phyloP scores from a whole-genome alignment of 2,888 invertebrate species.

The Eustalomyia histrio region DNA sequence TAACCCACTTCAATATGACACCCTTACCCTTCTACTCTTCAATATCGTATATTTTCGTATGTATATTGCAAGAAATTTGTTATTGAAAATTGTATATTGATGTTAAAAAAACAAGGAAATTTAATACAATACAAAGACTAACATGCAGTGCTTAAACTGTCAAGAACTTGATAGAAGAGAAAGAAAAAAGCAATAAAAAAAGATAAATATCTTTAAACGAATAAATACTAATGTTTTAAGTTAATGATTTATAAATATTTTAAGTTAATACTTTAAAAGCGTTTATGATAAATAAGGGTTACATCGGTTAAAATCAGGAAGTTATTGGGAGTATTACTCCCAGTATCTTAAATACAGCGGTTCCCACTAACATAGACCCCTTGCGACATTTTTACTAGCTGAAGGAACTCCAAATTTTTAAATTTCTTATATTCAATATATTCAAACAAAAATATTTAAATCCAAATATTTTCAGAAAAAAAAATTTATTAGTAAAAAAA shows the following conservation, averaged over 20 bases:
- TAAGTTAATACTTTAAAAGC: too few relatives aligned
- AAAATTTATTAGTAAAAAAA: too few relatives aligned
- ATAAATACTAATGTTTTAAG: neutral
- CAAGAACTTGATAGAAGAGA: slow-evolving; percentile 49
- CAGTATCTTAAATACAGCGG: too few relatives aligned
- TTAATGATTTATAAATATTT: neutral
- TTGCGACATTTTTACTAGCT: too few relatives aligned
- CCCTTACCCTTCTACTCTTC: neutral
- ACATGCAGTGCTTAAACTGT: slow-evolving; percentile 48
- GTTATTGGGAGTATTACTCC: too few relatives aligned
- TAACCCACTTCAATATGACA: neutral
- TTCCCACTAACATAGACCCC: too few relatives aligned
- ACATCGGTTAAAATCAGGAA: too few relatives aligned
- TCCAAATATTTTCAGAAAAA: too few relatives aligned
- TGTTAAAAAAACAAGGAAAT: slow-evolving; percentile 13
- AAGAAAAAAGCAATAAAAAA: neutral
- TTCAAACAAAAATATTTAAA: too few relatives aligned
- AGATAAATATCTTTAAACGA: neutral
- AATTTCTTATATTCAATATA: too few relatives aligned
- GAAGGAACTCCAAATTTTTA: too few relatives aligned
- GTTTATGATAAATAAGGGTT: neutral
- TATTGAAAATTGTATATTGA: slow-evolving; percentile 20
- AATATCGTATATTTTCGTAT: neutral
- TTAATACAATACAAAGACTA: slow-evolving; percentile 18
- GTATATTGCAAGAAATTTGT: slow-evolving; percentile 12